These are phyloP conservation scores for Orius laevigatus DNA, from an alignment of 1,140 invertebrate genomes.

Conservation along the genomic window DNA sequence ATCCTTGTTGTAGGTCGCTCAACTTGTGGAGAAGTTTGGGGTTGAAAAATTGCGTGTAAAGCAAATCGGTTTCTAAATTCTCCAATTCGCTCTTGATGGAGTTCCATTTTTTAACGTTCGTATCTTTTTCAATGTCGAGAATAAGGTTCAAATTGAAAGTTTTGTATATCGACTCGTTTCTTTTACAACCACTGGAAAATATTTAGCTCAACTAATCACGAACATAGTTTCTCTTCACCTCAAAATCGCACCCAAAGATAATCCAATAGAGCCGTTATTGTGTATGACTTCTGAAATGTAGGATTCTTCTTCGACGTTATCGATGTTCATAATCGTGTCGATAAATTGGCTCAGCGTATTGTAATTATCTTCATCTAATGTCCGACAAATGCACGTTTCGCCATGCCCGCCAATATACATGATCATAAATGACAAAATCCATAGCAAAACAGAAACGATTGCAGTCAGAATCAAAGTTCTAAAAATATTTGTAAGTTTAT, in stretches of 20 bases:
- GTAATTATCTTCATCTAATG: conserved; percentile 33
- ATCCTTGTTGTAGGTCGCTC: conserved; percentile 42
- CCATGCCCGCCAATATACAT: conserved; percentile 23
- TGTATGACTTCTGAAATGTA: background rate
- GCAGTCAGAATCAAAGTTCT: conserved; percentile 16
- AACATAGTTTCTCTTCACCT: background rate
- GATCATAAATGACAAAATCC: conserved; percentile 19
- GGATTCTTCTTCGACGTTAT: conserved; percentile 4
- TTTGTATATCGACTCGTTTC: conserved; percentile 2
- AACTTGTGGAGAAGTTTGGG: conserved; percentile 39
- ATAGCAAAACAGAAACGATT: conserved; percentile 19
- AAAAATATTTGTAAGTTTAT: conserved; percentile 1
- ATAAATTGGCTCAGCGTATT: too few relatives aligned
- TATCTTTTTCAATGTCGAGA: conserved; percentile 40
- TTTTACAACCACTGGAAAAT: conserved; percentile 1
- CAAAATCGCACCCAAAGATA: conserved; percentile 2
- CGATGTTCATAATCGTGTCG: too few relatives aligned
- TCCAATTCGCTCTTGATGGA: conserved; percentile 33
- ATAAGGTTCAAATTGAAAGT: conserved; percentile 44
- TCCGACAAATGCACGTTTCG: conserved; percentile 37
- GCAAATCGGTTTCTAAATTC: conserved; percentile 30
- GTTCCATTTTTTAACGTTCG: conserved; percentile 42
- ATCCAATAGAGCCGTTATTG: background rate
- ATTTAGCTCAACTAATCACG: background rate
- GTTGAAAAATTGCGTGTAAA: conserved; percentile 33